These are phyloP conservation scores for Tylochromis polylepis DNA, from an alignment of 2,113 vertebrate genomes.

Conservation along the genomic window DNA sequence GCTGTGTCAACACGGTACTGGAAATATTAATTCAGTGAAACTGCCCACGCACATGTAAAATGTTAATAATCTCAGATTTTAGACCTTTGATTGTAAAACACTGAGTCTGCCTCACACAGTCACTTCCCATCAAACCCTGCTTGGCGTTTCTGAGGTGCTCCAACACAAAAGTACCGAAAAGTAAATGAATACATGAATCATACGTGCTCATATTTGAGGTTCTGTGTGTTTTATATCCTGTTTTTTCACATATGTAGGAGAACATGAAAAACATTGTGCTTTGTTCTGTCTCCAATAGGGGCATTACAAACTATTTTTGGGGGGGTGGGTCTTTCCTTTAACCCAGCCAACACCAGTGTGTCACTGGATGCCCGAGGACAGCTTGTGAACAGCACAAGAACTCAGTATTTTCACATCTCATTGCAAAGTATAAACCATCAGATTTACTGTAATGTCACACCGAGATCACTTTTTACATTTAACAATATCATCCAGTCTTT, in stretches of 20 bases:
- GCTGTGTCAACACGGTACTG: not conserved
- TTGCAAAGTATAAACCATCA: no score
- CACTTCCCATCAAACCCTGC: fast-evolving
- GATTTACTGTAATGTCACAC: no score
- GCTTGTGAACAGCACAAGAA: no score
- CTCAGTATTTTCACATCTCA: no score
- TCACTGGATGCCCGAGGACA: no score
- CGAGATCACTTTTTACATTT: no score
- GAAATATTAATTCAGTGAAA: fast-evolving
- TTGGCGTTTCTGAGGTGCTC: not conserved
- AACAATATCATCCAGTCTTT: no score
- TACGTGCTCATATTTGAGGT: no score
- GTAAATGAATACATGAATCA: fast-evolving
- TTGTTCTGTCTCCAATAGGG: not conserved
- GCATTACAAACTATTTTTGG: no score
- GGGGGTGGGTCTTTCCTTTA: no score
- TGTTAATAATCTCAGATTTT: fast-evolving
- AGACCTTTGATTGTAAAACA: not conserved
- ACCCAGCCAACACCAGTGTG: no score
- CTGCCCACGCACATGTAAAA: fast-evolving
- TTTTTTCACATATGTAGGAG: not conserved
- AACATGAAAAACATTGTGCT: not conserved
- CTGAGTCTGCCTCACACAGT: fast-evolving
- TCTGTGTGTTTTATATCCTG: no score
- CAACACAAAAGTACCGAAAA: not conserved